A percentile compares a stretch with the other conserved stretches of the same genome.
Conservation (phyloP, 2,888 invertebrate species). For the Agrochola litura region DNA sequence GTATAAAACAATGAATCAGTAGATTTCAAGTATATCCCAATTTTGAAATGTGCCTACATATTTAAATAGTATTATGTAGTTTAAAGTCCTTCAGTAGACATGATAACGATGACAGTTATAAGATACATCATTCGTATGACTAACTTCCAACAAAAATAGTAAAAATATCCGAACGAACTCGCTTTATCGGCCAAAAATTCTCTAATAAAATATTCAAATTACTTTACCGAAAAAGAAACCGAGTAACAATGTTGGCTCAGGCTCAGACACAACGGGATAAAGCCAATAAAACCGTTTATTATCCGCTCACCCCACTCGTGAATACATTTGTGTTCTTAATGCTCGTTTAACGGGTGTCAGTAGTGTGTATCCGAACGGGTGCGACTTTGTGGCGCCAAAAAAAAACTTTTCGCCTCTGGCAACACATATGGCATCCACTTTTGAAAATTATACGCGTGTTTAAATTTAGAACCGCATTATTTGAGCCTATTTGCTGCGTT, state of each 20-base stretch:
- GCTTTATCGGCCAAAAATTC: constrained; percentile 63
- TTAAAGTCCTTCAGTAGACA: background rate
- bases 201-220: constrained; percentile 75
- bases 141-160: constrained; percentile 13
- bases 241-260: constrained; percentile 76
- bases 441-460: constrained; percentile 87
- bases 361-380: constrained; percentile 72
- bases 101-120: background rate
- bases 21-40: too few species aligned
- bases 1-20: too few species aligned
- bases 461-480: constrained; percentile 84
- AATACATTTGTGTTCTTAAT: constrained; percentile 82
- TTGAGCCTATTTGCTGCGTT: constrained; percentile 80
- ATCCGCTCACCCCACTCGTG: constrained; percentile 81
- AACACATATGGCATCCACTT: constrained; percentile 84
- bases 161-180: constrained; percentile 41
- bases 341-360: constrained; percentile 76
- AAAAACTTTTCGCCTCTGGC: constrained; percentile 79
- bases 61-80: too few species aligned
- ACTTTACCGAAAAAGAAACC: constrained; percentile 74
- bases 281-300: constrained; percentile 87
- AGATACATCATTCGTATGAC: background rate
- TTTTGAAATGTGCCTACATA: too few species aligned
- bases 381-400: constrained; percentile 82
- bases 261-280: constrained; percentile 73